Conservation (phyloP, 1,140 invertebrate genomes). For the Zaprionus africanus region DNA sequence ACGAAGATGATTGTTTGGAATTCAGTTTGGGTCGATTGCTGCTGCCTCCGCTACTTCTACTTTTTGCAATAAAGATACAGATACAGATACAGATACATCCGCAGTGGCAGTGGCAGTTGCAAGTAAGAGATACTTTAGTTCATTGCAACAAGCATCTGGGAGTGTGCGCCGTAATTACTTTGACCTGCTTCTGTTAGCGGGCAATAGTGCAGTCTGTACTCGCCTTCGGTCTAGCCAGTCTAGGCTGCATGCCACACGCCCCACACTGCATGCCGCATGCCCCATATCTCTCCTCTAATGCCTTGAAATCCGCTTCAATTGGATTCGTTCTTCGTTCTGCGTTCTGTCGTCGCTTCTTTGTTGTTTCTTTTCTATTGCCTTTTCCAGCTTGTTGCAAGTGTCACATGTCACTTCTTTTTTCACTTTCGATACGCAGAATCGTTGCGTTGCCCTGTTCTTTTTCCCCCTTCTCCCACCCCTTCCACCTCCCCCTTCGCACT, state of each 20-base stretch:
- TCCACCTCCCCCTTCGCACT: not conserved
- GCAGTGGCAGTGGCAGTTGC: constrained; percentile 27
- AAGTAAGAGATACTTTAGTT: constrained; percentile 40
- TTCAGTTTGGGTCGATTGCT: constrained; percentile 25
- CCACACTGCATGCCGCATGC: constrained; percentile 26
- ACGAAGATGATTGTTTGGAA: constrained; percentile 50
- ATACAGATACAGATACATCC: constrained; percentile 26
- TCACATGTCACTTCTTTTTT: constrained; percentile 65
- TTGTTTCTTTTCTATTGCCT: constrained; percentile 3
- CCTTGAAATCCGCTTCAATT: constrained; percentile 80
- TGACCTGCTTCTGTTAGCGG: constrained; percentile 69
- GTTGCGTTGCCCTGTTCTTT: constrained; percentile 32
- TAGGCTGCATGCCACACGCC: constrained; percentile 25
- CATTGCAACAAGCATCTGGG: constrained; percentile 23
- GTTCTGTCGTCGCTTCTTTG: constrained; percentile 1
- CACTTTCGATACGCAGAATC: constrained; percentile 77
- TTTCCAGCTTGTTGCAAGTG: constrained; percentile 22
- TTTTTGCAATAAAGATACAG: constrained; percentile 44
- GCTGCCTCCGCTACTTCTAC: not conserved
- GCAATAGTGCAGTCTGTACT: constrained; percentile 12
- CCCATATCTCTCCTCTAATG: constrained; percentile 58
- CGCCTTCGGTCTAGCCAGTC: not conserved
- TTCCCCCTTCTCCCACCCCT: constrained; percentile 14
- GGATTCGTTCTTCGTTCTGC: constrained; percentile 55
- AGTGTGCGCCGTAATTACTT: constrained; percentile 74